Conservation (phyloP, 2,888 invertebrate genomes). For the Amiota minor region DNA sequence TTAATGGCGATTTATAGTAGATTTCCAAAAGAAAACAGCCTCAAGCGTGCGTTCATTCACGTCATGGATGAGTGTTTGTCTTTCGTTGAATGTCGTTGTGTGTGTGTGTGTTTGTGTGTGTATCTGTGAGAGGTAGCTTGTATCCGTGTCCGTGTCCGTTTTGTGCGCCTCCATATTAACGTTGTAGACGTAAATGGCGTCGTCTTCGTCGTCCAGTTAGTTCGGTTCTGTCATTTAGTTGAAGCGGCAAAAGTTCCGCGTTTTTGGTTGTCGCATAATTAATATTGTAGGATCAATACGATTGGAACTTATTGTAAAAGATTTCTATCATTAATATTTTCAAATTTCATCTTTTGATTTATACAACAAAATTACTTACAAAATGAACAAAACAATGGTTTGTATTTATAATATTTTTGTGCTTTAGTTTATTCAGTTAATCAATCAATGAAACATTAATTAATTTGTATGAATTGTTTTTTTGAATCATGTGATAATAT, state of each 20-base stretch:
- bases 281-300: slow-evolving; percentile 25
- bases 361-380: slow-evolving; percentile 26
- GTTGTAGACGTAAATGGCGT: slow-evolving; percentile 47
- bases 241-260: slow-evolving; percentile 57
- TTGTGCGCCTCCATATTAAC: slow-evolving; percentile 51
- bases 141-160: slow-evolving; percentile 49
- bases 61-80: slow-evolving; percentile 51
- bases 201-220: slow-evolving; percentile 66
- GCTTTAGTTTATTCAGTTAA: too few species aligned
- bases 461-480: too few species aligned
- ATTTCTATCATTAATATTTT: background rate
- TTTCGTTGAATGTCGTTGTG: slow-evolving; percentile 30
- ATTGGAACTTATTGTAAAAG: background rate
- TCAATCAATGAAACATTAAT: too few species aligned
- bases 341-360: background rate
- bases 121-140: slow-evolving; percentile 42
- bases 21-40: slow-evolving; percentile 58
- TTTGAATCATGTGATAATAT: too few species aligned
- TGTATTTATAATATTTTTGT: slow-evolving; percentile 28
- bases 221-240: slow-evolving; percentile 67
- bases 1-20: slow-evolving; percentile 63
- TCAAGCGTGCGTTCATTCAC: slow-evolving; percentile 41
- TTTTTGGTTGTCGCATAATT: slow-evolving; percentile 37
- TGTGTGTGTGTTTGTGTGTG: slow-evolving; percentile 24
- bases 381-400: slow-evolving; percentile 61